Percentiles rank a stretch among this genome's conserved stretches.
Conservation (phyloP, 2,888 invertebrate genomes). For the Apotomis turbidana region DNA sequence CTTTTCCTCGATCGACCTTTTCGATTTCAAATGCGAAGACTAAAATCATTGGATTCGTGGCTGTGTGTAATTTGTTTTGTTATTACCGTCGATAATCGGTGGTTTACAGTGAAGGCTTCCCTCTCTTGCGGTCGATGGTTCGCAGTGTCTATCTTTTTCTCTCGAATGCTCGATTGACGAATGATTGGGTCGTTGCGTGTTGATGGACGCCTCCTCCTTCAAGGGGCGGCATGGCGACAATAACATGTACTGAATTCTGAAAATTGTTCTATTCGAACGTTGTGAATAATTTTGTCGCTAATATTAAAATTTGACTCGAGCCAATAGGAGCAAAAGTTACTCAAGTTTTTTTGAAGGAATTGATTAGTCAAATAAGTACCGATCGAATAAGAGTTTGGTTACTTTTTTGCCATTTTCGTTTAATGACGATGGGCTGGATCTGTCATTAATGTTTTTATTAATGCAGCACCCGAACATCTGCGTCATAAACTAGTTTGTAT, state of each 20-base stretch:
- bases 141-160: conserved; percentile 68
- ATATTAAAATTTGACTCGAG: neutral
- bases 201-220: conserved; percentile 62
- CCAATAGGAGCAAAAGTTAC: too few species aligned
- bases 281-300: neutral
- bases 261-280: conserved; percentile 2
- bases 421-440: too few species aligned
- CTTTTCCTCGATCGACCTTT: conserved; percentile 60
- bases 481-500: conserved; percentile 19
- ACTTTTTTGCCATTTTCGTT: too few species aligned
- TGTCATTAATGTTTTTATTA: neutral
- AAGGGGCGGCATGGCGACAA: conserved; percentile 53
- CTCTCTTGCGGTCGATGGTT: conserved; percentile 57
- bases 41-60: conserved; percentile 61
- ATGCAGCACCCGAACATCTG: conserved; percentile 7
- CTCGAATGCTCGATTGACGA: conserved; percentile 71
- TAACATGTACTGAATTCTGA: conserved; percentile 41
- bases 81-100: conserved; percentile 65
- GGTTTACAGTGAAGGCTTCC: conserved; percentile 48
- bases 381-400: too few species aligned
- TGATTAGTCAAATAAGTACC: too few species aligned
- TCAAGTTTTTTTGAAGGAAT: too few species aligned
- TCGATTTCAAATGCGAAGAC: conserved; percentile 49
- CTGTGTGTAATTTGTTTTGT: conserved; percentile 65
- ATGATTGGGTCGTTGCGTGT: conserved; percentile 73